Conservation (phyloP, 2,888 invertebrate species). For the Tinea semifulvella region DNA sequence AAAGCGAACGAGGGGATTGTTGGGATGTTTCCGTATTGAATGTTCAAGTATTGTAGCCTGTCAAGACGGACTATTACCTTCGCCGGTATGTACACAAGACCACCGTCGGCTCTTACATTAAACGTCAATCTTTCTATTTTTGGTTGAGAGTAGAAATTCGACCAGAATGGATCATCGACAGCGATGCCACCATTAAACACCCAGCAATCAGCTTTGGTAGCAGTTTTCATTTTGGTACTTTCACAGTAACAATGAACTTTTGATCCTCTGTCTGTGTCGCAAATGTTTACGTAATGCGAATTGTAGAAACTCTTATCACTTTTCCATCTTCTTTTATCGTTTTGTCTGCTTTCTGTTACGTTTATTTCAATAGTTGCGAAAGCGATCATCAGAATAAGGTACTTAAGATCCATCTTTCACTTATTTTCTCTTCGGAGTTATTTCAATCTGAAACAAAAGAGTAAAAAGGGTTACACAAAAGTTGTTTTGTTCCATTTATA, state of each 20-base stretch:
- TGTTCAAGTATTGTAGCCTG: slow-evolving; percentile 72
- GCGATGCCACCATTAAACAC: slow-evolving; percentile 75
- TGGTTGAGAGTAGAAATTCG: slow-evolving; percentile 76
- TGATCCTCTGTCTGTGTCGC: slow-evolving; percentile 61
- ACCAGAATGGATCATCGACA: slow-evolving; percentile 79
- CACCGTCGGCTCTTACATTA: slow-evolving; percentile 74
- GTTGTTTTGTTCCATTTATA: slow-evolving; percentile 9
- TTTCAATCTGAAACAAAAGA: slow-evolving; percentile 20
- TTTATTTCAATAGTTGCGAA: slow-evolving; percentile 57
- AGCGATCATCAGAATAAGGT: slow-evolving; percentile 56
- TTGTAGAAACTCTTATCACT: slow-evolving; percentile 43
- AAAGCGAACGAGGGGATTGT: slow-evolving; percentile 78
- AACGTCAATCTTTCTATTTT: slow-evolving; percentile 75
- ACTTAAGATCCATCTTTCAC: slow-evolving; percentile 47
- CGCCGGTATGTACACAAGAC: slow-evolving; percentile 76
- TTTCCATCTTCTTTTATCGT: slow-evolving; percentile 57
- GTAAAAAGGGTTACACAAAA: slow-evolving; percentile 8
- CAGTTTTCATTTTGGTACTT: slow-evolving; percentile 60
- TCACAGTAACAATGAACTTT: slow-evolving; percentile 76
- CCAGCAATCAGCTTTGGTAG: slow-evolving; percentile 80
- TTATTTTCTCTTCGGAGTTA: slow-evolving; percentile 35
- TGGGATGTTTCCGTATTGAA: slow-evolving; percentile 78
- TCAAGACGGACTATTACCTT: slow-evolving; percentile 73
- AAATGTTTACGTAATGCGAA: slow-evolving; percentile 62
- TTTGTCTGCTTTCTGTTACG: slow-evolving; percentile 55